A percentile compares a stretch with the other conserved stretches of the same genome.
These are phyloP conservation scores for Aptenodytes forsteri DNA, from an alignment of 2,113 vertebrate species.

Conservation along the genomic window DNA sequence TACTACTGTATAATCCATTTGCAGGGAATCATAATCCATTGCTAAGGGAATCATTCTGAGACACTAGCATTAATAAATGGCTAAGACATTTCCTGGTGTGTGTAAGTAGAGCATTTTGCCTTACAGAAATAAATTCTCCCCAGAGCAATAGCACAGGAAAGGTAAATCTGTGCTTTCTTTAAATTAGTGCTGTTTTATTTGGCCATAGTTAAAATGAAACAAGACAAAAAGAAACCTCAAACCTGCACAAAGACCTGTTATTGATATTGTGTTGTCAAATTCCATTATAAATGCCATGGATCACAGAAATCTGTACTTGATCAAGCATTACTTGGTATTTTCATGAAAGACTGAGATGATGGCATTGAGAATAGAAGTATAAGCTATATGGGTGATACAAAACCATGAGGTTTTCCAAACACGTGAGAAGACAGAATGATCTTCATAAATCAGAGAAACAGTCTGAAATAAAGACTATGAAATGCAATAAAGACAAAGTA, in stretches of 20 bases:
- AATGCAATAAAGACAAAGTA: not conserved
- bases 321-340: not conserved
- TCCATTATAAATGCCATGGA: not conserved
- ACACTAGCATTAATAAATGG: not conserved
- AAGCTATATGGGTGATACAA: not conserved
- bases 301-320: not conserved
- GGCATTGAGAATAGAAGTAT: not conserved
- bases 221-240: not conserved
- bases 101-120: not conserved
- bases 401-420: not conserved
- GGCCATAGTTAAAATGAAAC: not conserved
- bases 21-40: not conserved
- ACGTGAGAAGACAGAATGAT: not conserved
- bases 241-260: not conserved
- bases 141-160: not conserved
- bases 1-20: conserved; percentile 19
- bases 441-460: not conserved
- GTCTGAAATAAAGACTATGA: not conserved
- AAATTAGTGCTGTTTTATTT: not conserved
- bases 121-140: not conserved
- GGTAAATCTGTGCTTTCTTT: not conserved
- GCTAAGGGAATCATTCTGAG: conserved; percentile 7
- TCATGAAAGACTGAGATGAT: not conserved
- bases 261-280: not conserved
- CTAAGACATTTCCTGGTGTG: not conserved